These are phyloP conservation scores for Prietella phreatophila DNA, from an alignment of 2,113 vertebrate species.

Conservation along the genomic window DNA sequence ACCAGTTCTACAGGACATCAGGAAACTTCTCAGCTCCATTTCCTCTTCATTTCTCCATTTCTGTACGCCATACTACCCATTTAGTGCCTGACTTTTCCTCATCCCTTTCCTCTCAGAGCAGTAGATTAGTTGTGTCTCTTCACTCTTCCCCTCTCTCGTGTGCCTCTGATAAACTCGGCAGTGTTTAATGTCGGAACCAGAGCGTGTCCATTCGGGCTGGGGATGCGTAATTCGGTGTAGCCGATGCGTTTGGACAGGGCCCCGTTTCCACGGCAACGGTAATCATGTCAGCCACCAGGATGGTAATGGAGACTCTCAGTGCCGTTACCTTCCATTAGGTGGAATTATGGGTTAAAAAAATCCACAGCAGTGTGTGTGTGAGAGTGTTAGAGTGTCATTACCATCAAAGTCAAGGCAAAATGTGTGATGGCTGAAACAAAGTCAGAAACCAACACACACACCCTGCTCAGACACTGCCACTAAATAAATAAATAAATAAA, in stretches of 20 bases:
- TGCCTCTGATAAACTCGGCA: slow-evolving; percentile 51
- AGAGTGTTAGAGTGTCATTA: background rate
- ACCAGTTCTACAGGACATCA: background rate
- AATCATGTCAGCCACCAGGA: slow-evolving; percentile 66
- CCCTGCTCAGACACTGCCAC: background rate
- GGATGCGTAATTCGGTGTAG: slow-evolving; percentile 66
- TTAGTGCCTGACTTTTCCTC: background rate
- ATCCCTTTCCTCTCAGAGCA: background rate
- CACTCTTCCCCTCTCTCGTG: background rate
- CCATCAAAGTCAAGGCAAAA: slow-evolving; percentile 25
- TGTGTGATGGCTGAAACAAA: slow-evolving; percentile 42
- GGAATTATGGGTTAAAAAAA: slow-evolving; percentile 68
- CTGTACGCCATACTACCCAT: background rate
- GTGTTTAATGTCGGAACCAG: slow-evolving; percentile 51
- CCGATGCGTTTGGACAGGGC: slow-evolving; percentile 68
- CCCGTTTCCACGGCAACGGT: slow-evolving; percentile 63
- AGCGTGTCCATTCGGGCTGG: slow-evolving; percentile 56
- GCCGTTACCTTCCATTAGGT: slow-evolving; percentile 69
- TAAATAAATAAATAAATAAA: background rate
- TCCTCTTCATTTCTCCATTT: background rate
- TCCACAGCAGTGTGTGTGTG: slow-evolving; percentile 58
- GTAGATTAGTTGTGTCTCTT: background rate
- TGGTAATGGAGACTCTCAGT: slow-evolving; percentile 65
- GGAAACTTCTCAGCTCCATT: background rate
- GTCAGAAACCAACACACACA: slow-evolving; percentile 24